Evolutionary conservation across 1,140 invertebrate species (phyloP), one percentile per base, ranked within the genome.

Genomic region (Drosophila takahashii): DNA sequence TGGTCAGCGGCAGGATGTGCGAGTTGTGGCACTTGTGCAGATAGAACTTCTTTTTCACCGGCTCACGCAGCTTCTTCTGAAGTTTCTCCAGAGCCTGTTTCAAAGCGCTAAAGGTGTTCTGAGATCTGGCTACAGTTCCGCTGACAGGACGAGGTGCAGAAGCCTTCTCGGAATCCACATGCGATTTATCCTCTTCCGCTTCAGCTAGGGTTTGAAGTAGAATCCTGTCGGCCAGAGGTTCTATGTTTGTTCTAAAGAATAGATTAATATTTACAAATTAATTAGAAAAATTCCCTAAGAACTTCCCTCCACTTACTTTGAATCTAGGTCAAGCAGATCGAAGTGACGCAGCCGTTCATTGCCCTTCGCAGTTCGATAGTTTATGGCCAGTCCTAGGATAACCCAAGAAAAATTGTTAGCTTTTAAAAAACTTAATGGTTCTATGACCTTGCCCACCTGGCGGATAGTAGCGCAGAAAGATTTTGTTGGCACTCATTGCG

Each of bases 1-100:
- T 96, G 5, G 96, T 97, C 2, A 97, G 90, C 10, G 96, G 96
- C 45, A 97, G 92, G 22, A 96, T 94, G 92, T 97, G 96, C 0
- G 95, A 95, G 86, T 94, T 93, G 13, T 97, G 91, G n/a, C 95
- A 95, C 84, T 94, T 95, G 90, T 95, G 94, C 64, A 94, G 94
- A 90, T 95, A 95, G 81, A 94, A 96, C 65, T 94, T 93, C 76
- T 95, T 95, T 27, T 93, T 93, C 6, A 92, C 89, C 0, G 93
- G 93, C 41, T 94, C 92, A 13, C 87, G 92, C 16, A 94, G 81
- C 81, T 94, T 94, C 4, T 81, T 70, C 70, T 94, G 93, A 11
- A 95, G 77, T 61, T 93, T 94, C 42, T 76, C 64, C 22, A 95
- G 79, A 1, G 93, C 92, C 41, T 93, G 92, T 16, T 93, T 79